Percentiles rank a stretch among this genome's conserved stretches.
These are phyloP conservation scores for Mythimna ferrago DNA, from an alignment of 2,888 invertebrate species.

Conservation along the genomic window DNA sequence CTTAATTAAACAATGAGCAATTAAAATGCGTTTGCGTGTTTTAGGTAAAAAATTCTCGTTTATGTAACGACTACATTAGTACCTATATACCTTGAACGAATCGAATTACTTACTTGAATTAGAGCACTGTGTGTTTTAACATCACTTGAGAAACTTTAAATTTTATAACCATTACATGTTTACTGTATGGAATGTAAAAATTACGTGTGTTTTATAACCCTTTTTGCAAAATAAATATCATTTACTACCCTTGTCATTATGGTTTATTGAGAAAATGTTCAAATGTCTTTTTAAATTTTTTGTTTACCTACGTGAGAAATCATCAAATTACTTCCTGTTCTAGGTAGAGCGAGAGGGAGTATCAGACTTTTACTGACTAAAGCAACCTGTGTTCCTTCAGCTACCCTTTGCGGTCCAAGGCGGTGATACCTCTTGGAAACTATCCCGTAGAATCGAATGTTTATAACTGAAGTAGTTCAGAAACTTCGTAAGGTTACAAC, in stretches of 20 bases:
- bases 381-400: neutral
- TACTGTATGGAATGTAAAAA: too few species aligned
- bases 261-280: neutral
- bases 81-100: neutral
- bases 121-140: constrained; percentile 8
- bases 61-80: constrained; percentile 8
- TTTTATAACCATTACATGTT: too few species aligned
- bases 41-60: constrained; percentile 13
- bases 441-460: too few species aligned
- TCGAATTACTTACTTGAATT: neutral
- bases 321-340: neutral
- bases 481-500: too few species aligned
- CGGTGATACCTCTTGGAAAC: too few species aligned
- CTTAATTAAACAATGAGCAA: constrained; percentile 29
- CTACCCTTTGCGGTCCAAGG: too few species aligned
- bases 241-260: neutral
- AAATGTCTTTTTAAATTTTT: neutral
- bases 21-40: constrained; percentile 27
- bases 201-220: too few species aligned
- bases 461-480: too few species aligned
- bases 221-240: too few species aligned
- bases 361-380: neutral
- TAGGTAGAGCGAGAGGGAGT: neutral
- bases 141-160: neutral
- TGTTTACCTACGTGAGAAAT: neutral